Evolutionary conservation across 2,888 invertebrate genomes (phyloP), one percentile per base, ranked within the genome.

Genomic region (Abrostola triplasia): DNA sequence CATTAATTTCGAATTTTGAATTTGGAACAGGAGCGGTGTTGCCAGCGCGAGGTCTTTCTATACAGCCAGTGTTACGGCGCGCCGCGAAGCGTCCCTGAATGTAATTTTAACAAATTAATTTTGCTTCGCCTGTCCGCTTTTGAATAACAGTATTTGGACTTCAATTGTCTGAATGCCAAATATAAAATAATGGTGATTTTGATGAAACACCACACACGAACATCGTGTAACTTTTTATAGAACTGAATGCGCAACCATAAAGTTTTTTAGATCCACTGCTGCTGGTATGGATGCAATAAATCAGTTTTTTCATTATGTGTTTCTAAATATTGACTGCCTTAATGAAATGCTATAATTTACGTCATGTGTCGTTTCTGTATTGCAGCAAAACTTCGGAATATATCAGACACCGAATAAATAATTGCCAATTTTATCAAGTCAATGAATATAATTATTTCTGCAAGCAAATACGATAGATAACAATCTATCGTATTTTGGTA

Each of bases 1-100:
- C 93, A 94, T 94, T 94, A 94, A 93, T 94, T 90, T 88, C 83
- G 82, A 89, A 90, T 92, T 91, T 92, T 82, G 90, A 91, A 91
- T 91, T 92, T 89, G 88, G 92, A 93, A 94, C 94, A 89, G 93
- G 90, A 93, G 93, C 92, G 89, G 83, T 68, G 67, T 67, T 59
- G 51, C 50, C 67, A 54, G 35, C 60, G 58, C 61, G 54, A 64
- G 50, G 67, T 64, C 56, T 67, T 69, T 12, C 57, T 47, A 68
- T 59, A 67, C 58, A 62, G 63, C 62, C 62, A 60, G 51, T 53
- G 66, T 76, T 79, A 73, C 59, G 67, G 72, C 66, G 75, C 59
- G 59, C 52, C 61, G 60, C 64, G 38, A 65, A 58, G 36, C 50
- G 58, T 62, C 54, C 64, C 59, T 36, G 48, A 62, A 73, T 79